phyloP scores from a whole-genome alignment of 2,113 vertebrate species.

The Lampris megalopsis region DNA sequence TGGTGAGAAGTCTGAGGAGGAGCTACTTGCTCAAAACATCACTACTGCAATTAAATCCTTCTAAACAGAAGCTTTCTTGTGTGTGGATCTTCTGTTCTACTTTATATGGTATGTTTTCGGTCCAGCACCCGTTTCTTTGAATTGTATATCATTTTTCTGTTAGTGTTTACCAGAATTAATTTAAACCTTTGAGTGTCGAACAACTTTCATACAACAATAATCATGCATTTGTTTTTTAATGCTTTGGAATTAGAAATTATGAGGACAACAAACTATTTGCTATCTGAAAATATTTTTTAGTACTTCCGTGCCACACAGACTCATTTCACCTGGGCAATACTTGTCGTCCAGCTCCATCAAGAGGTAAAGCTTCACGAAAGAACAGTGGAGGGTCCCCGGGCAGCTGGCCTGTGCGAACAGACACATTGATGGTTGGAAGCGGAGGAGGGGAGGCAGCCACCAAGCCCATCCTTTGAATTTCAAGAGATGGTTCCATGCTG shows the following conservation, averaged over 20 bases:
- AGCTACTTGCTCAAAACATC: no score
- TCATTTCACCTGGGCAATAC: slow-evolving; percentile 83
- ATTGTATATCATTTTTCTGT: no score
- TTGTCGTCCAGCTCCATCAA: slow-evolving; percentile 70
- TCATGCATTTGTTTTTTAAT: background rate
- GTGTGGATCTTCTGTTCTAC: no score
- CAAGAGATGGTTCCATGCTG: slow-evolving; percentile 77
- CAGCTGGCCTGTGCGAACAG: slow-evolving; percentile 80
- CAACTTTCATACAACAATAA: no score
- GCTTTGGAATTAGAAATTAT: background rate
- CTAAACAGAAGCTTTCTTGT: no score
- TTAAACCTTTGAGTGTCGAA: no score
- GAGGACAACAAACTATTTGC: background rate
- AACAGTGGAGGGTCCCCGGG: slow-evolving; percentile 86
- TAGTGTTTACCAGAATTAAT: no score
- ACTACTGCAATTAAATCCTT: no score
- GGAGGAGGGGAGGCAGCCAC: slow-evolving; percentile 56
- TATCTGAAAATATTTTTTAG: background rate
- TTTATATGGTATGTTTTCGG: no score
- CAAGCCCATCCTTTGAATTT: slow-evolving; percentile 71
- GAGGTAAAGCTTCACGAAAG: slow-evolving; percentile 88
- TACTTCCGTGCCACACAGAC: background rate
- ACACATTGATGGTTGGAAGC: slow-evolving; percentile 73
- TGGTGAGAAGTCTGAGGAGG: no score
- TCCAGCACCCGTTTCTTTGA: no score